Evolutionary conservation across 1,140 invertebrate species (phyloP), one percentile per base, ranked within the genome.

Genomic region (Drosophila suzukii): DNA sequence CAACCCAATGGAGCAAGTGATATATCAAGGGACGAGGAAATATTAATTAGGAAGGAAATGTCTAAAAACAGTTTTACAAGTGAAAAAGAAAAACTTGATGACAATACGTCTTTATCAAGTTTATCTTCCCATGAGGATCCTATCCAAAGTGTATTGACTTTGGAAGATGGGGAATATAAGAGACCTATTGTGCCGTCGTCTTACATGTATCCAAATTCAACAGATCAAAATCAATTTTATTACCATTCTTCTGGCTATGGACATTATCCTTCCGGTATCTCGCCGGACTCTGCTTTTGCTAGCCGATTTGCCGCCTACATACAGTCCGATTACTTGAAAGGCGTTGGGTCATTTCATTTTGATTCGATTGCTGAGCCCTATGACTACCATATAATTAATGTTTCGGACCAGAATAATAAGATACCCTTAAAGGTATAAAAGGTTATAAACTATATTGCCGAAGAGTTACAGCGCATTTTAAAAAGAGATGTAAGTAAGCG

Each of bases 401-500:
- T 67, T n/a, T 46, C 78, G 4, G 86, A 72, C 59, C 80, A 90
- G 41, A 93, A 94, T 73, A 94, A 95, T 75, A 94, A 94, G 3
- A 93, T 96, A 92, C 94, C 94, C 53, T 93, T 95, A 13, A 96
- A 95, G 15, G 96, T 95, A 72, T 96, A 96, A 82, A 95, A 94
- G 62, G 96, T 98, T 0, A 93, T 98, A 17, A 95, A 96, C 55
- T 94, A 94, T 77, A 95, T 99, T 27, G 96, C 97, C 0, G 94
- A 95, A 17, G 98, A 99, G 92, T 92, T 99, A 12, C 99, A 98
- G 86, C 94, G 96, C 83, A 98, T 99, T 61, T 93, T 99, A 50
- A 97, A 98, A 86, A 96, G 95, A 75, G 98, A 99, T 93, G 96
- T 99, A 84, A 97, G 98, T 90, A 98, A 98, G 92, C 98, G 97